A percentile compares a stretch with the other conserved stretches of the same genome.
phyloP scores from a whole-genome alignment of 2,797 vertebrate species.

The Esox lucius region DNA sequence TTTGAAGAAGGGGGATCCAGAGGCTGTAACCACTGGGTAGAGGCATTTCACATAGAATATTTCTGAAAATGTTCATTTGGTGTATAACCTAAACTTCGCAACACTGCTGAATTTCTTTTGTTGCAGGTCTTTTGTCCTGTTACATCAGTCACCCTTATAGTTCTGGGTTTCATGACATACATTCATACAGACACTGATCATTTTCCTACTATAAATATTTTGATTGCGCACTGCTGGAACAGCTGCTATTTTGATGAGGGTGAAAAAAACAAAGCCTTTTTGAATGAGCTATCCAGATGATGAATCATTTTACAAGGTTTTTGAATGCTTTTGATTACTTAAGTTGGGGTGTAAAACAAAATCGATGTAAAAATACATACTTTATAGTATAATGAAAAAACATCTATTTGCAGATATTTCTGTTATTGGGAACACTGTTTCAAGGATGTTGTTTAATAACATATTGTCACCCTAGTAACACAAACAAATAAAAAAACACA shows the following conservation, averaged over 20 bases:
- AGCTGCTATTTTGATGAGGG: slow-evolving; percentile 57
- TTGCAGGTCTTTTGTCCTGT: slow-evolving; percentile 24
- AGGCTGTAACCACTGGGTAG: no score
- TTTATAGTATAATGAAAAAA: slow-evolving; percentile 27
- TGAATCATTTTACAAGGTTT: slow-evolving; percentile 57
- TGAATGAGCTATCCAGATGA: slow-evolving; percentile 51
- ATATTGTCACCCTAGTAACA: slow-evolving; percentile 43
- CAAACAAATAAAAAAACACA: slow-evolving; percentile 50
- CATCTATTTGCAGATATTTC: slow-evolving; percentile 18
- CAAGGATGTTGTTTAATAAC: slow-evolving; percentile 31
- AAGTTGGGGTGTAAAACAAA: slow-evolving; percentile 30
- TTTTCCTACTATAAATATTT: slow-evolving; percentile 50
- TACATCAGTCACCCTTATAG: slow-evolving; percentile 29
- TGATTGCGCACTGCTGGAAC: slow-evolving; percentile 49
- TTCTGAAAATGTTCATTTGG: no score
- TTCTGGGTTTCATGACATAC: not conserved
- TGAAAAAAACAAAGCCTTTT: slow-evolving; percentile 50
- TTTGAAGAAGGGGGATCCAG: no score
- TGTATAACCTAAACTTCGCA: no score
- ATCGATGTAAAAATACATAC: slow-evolving; percentile 24
- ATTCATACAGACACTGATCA: slow-evolving; percentile 15
- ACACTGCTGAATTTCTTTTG: no score
- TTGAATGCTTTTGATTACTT: slow-evolving; percentile 57
- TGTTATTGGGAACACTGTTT: slow-evolving; percentile 32
- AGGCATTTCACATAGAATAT: no score